Percentiles rank a stretch among this genome's conserved stretches.
These are phyloP conservation scores for Apamea anceps DNA, from an alignment of 2,888 invertebrate species.

Conservation along the genomic window DNA sequence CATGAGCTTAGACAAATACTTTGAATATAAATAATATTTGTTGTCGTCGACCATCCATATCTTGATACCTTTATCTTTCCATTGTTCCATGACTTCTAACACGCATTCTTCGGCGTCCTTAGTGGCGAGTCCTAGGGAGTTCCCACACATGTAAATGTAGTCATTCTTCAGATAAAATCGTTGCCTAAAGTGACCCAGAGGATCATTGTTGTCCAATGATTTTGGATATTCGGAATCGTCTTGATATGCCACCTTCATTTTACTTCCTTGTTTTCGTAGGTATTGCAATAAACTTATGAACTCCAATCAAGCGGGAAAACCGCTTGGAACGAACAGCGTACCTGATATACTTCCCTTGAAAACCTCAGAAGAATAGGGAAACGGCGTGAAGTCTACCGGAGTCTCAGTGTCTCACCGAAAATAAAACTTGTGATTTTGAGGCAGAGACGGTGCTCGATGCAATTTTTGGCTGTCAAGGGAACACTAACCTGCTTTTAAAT, in stretches of 20 bases:
- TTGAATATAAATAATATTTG: constrained; percentile 81
- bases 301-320: not conserved
- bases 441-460: not conserved
- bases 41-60: constrained; percentile 79
- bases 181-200: constrained; percentile 76
- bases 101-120: constrained; percentile 79
- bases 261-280: not conserved
- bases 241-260: constrained; percentile 74
- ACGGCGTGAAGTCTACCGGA: no score
- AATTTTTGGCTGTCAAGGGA: constrained; percentile 17
- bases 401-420: not conserved
- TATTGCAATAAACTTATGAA: not conserved
- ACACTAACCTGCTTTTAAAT: constrained; percentile 57
- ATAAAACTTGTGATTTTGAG: not conserved
- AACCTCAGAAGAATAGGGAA: not conserved
- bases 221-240: constrained; percentile 75
- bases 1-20: constrained; percentile 77
- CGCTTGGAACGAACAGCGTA: not conserved
- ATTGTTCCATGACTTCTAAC: constrained; percentile 72
- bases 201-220: constrained; percentile 80
- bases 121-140: constrained; percentile 83
- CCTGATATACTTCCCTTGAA: not conserved
- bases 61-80: constrained; percentile 82
- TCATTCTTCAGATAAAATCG: constrained; percentile 80
- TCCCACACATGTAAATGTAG: constrained; percentile 83